These are phyloP conservation scores for Euglossa dilemma DNA, from an alignment of 1,140 invertebrate species.

Conservation along the genomic window DNA sequence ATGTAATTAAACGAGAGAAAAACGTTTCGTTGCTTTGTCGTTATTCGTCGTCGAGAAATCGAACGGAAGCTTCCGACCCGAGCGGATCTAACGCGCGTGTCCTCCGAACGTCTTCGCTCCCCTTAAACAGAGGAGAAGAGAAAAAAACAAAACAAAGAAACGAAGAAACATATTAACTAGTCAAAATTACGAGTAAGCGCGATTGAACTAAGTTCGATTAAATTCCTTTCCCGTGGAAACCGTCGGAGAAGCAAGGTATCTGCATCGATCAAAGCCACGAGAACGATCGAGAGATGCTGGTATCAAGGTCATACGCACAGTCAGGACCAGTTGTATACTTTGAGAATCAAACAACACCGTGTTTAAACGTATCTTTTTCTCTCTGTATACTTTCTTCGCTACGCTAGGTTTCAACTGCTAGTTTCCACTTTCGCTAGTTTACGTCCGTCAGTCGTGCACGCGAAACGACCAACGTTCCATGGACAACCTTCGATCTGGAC, in stretches of 20 bases:
- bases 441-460: conserved; percentile 4
- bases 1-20: no score
- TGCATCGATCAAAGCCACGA: neutral
- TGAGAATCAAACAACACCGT: neutral
- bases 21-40: no score
- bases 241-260: neutral
- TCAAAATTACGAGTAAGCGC: neutral
- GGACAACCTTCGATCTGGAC: conserved; percentile 33
- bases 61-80: no score
- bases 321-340: conserved; percentile 46
- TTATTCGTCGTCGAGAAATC: no score
- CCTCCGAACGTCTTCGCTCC: no score
- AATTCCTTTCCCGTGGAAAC: neutral
- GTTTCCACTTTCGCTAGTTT: conserved; percentile 40
- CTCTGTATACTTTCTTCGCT: conserved; percentile 37
- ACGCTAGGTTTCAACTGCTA: neutral
- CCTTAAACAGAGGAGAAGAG: no score
- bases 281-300: neutral
- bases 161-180: neutral
- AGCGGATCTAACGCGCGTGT: no score
- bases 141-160: neutral
- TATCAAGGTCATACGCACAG: conserved; percentile 58
- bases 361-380: neutral
- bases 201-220: neutral
- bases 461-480: conserved; percentile 52